Conservation (phyloP, 2,797 vertebrate species). For the Pteronotus mesoamericanus region DNA sequence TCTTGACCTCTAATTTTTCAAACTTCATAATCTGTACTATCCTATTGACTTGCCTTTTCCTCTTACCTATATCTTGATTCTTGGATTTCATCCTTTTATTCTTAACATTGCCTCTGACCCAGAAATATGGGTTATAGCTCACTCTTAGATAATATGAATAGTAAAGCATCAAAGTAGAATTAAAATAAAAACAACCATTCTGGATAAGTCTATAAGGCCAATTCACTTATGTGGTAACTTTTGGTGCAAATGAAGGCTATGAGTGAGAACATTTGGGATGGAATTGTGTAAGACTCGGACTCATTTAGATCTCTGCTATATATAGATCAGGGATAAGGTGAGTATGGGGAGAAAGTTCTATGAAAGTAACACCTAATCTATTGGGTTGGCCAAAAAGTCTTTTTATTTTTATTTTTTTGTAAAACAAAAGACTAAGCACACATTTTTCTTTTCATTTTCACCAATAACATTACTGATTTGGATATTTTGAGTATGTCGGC, state of each 20-base stretch:
- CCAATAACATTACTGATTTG: background rate
- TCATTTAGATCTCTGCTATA: background rate
- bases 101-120: background rate
- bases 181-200: background rate
- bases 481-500: background rate
- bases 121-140: background rate
- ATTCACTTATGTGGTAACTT: background rate
- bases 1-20: background rate
- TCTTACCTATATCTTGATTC: background rate
- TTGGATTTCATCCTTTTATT: background rate
- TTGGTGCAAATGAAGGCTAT: background rate
- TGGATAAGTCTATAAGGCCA: background rate
- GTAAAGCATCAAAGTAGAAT: background rate
- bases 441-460: background rate
- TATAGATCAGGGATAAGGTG: background rate
- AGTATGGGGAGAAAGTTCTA: background rate
- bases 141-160: background rate
- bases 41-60: background rate
- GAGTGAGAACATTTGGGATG: background rate
- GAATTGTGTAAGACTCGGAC: background rate
- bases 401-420: background rate
- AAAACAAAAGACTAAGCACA: background rate
- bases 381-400: background rate
- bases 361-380: background rate
- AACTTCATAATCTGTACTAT: background rate